Evolutionary conservation across 1,140 invertebrate species (phyloP), one percentile per base, ranked within the genome.

Genomic region (Ceratitis capitata): DNA sequence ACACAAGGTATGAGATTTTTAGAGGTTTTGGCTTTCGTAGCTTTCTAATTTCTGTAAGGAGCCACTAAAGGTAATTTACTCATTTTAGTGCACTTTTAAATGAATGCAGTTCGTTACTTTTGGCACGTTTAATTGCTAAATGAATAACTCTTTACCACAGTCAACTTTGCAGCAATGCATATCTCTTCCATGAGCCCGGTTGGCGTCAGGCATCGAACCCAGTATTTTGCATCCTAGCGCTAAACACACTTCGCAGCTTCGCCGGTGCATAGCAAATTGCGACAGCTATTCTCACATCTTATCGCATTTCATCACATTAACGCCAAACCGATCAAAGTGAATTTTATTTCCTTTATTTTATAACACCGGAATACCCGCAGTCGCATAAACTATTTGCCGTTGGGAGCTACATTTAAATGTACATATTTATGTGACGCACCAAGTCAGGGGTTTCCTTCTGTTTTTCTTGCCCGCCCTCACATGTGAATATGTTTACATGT

Each of bases 231-330:
- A 6, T 9, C 4, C 4, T 56, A n/a, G 51, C 10, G n/a, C 23
- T n/a, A 4, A 56, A n/a, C 2, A 56, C 9, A 56, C 9, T 56
- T 23, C 49, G n/a, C 1, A 5, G 49, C 0, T 53, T 12, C 19
- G 49, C n/a, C 51, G 61, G 3, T 16, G 32, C 14, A 39, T n/a
- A 14, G n/a, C 5, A 16, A 69, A 14, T 69, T 69, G 6, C 61
- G 1, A 35, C 61, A 69, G 12, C 14, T 39, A 32, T 39, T 39
- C n/a, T 29, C 61, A n/a, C 61, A 69, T 3, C 39, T 69, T 69
- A 69, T 6, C 32, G 32, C 32, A 69, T 69, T 69, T 69, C 61
- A 69, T 69, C 61, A 69, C 61, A 39, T 69, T 69, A 69, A 69
- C 35, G 61, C 29, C 61, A 69, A 69, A 4, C 16, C 61, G 61